Conservation (phyloP, 2,113 vertebrate genomes). For the Triplophysa tibetana region DNA sequence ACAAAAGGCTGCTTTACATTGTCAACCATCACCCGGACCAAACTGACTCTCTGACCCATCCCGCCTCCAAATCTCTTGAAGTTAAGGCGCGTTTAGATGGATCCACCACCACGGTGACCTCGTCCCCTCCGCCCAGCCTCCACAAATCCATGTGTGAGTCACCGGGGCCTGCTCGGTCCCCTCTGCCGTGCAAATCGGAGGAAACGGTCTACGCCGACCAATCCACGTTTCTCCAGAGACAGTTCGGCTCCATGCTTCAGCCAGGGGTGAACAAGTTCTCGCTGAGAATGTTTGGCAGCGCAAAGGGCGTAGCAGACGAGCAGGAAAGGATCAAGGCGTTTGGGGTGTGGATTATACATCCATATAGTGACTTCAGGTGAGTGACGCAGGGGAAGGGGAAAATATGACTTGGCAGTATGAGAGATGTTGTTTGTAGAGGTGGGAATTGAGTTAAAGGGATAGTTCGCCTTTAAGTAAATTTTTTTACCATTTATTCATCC, state of each 20-base stretch:
- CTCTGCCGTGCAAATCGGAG: slow-evolving; percentile 25
- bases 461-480: too few relatives aligned
- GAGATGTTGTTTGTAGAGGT: not conserved
- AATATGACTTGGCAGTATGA: not conserved
- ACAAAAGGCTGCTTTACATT: slow-evolving; percentile 63
- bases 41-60: slow-evolving; percentile 52
- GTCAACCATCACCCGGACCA: slow-evolving; percentile 68
- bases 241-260: slow-evolving; percentile 87
- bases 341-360: slow-evolving; percentile 97
- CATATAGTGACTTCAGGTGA: slow-evolving; percentile 98
- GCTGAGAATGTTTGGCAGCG: slow-evolving; percentile 93
- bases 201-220: slow-evolving; percentile 47
- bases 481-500: too few relatives aligned
- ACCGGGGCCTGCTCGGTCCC: not conserved
- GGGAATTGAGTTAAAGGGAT: not conserved
- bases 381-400: slow-evolving; percentile 26
- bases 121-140: slow-evolving; percentile 56
- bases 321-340: slow-evolving; percentile 93
- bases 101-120: not conserved
- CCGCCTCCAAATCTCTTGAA: slow-evolving; percentile 49
- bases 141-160: slow-evolving; percentile 41
- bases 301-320: slow-evolving; percentile 92
- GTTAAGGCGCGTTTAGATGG: slow-evolving; percentile 39
- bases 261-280: slow-evolving; percentile 97
- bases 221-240: slow-evolving; percentile 80